Base-by-base conservation (phyloP, 2,888 invertebrate species). In the Unio delphinus region DNA sequence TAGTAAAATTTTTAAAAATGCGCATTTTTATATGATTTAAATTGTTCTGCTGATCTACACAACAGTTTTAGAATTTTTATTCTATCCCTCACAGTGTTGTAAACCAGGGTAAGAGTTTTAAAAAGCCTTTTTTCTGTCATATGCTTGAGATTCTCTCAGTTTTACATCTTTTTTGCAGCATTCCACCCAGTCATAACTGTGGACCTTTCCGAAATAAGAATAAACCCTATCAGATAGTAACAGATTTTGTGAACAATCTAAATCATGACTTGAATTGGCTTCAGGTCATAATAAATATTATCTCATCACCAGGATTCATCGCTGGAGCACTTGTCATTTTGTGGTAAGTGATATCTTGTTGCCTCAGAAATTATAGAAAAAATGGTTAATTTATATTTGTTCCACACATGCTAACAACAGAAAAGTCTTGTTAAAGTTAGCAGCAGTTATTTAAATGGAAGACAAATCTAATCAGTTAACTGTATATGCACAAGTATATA, bases 221-320 rank as follows among this genome's bases (percentile, higher is more conserved):
- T 0, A 80, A 80, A 20, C 78, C 86, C n/a, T 89, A 88, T 67
- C 78, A 81, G 7, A 79, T 88, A 18, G 83, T 89, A 1, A 66
- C 66, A 1, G 72, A 83, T 6, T 69, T 86, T 34, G 72, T 88
- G 4, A 74, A 80, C 7, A 68, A 74, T 17, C 86, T 84, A 83
- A 74, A 80, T 65, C 72, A 65, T 0, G 65, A 71, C 0, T 69
- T 79, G 63, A 68, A 67, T n/a, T 74, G 70, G 62, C 72, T 85
- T 18, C 72, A 72, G 34, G 67, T 75, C 0, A 76, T 86, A 62
- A 76, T 88, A 17, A 70, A 78, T n/a, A 72, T 88, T 55, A 76
- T 89, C 28, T 78, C 84, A 7, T 87, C 87, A 0, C 82, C 84
- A 28, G 88, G 86, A 7, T 86, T 86, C 69, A 79, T 88, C 20